Evolutionary conservation across 2,797 vertebrate genomes (phyloP).

Genomic region (Pseudochirops cupreus): DNA sequence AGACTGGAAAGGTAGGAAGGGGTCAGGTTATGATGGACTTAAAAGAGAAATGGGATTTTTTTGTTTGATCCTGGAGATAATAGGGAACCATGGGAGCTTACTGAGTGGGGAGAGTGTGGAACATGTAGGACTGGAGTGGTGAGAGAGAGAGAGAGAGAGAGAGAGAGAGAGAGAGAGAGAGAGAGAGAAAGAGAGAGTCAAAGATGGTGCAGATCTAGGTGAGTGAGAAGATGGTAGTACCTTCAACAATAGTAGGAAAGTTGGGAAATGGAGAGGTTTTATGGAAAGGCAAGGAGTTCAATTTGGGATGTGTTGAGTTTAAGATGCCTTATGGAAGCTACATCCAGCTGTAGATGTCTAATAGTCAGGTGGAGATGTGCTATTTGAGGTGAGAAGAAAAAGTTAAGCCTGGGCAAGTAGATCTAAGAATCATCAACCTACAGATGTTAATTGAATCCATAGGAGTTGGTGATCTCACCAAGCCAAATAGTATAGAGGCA

Average conservation of each 20-base stretch:
- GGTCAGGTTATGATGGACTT: not conserved
- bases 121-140: not conserved
- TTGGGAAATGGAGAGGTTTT: not conserved
- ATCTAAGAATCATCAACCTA: no score
- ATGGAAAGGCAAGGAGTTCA: no score
- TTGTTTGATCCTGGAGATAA: not conserved
- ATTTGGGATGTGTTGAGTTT: not conserved
- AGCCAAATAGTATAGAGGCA: no score
- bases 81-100: not conserved
- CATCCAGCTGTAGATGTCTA: not conserved
- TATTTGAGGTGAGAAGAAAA: no score
- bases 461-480: no score
- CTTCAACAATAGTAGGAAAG: not conserved
- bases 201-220: not conserved
- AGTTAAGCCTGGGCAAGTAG: no score
- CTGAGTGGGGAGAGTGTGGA: not conserved
- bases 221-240: not conserved
- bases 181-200: no score
- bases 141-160: no score
- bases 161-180: no score
- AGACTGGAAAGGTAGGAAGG: no score
- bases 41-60: not conserved
- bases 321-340: not conserved
- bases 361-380: no score
- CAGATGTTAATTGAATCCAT: no score